phyloP scores from a whole-genome alignment of 2,797 vertebrate genomes.

The Cossypha dichroa region DNA sequence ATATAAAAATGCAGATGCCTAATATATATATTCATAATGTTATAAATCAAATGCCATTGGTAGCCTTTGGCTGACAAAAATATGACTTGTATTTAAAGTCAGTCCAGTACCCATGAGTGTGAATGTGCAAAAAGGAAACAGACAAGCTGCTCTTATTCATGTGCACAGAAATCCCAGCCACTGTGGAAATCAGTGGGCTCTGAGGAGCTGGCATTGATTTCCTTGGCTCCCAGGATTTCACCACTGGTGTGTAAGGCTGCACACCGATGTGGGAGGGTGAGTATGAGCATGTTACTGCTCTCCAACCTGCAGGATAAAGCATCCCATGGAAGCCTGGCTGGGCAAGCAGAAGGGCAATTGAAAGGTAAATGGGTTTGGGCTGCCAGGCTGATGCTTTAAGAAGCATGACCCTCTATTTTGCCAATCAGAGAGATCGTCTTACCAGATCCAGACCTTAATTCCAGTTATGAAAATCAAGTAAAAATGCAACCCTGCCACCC shows the following conservation, averaged over 20 bases:
- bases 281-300: background rate
- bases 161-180: conserved; percentile 48
- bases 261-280: background rate
- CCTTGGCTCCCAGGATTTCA: conserved; percentile 1
- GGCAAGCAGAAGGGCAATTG: background rate
- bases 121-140: background rate
- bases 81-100: background rate
- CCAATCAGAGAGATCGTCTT: background rate
- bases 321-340: background rate
- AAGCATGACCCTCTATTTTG: background rate
- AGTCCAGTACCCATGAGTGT: background rate
- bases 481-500: background rate
- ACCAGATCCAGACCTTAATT: background rate
- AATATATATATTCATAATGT: background rate
- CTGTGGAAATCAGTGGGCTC: background rate
- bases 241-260: background rate
- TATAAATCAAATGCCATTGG: background rate
- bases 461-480: background rate
- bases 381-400: background rate
- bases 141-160: conserved; percentile 24
- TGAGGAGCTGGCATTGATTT: background rate
- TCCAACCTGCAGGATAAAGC: background rate
- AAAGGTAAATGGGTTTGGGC: background rate
- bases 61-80: background rate
- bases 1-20: background rate